Evolutionary conservation across 2,113 vertebrate genomes (phyloP), one percentile per base, ranked within the genome.

Genomic region (Anolis sagrei): DNA sequence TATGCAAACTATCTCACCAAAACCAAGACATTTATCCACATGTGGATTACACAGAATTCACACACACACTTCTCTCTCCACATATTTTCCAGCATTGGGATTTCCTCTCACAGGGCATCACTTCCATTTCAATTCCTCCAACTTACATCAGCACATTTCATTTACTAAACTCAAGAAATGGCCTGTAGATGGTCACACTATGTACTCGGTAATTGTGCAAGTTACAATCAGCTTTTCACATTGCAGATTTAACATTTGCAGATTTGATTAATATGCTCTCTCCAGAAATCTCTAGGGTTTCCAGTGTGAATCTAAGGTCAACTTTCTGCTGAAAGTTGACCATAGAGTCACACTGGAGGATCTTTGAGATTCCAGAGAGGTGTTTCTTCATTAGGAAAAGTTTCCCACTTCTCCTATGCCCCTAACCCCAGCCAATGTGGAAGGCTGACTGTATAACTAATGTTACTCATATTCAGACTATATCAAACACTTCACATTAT

Each of bases 11-110:
- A 23, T 6, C 11, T 78, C n/a, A 78, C 32, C 48, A 85, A 78
- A 49, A 36, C 10, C 4, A 70, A 32, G 18, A 36, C 29, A 54
- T 68, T 84, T 76, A 83, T 58, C 0, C 0, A 68, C 19, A 11
- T 49, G 44, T 49, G 44, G 68, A 0, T 0, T 36, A 32, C 4
- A 1, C 25, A 72, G 0, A 5, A 21, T 36, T 74, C 29, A 58
- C 13, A 58, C 1, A 1, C 25, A n/a, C 2, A 11, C 49, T 44
- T 2, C 34, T 18, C 48, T 27, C 21, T 21, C 25, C 10, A 10
- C 69, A 48, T 5, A 70, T 84, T 77, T 62, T 54, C 29, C 48
- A 58, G 34, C 48, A 76, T 39, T 39, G 49, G 58, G 6, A 9
- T 7, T 7, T 13, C 7, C 66, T 27, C 82, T 76, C 19, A 62